Evolutionary conservation across 1,140 invertebrate species (phyloP).

Genomic region (Hylaeus volcanicus): DNA sequence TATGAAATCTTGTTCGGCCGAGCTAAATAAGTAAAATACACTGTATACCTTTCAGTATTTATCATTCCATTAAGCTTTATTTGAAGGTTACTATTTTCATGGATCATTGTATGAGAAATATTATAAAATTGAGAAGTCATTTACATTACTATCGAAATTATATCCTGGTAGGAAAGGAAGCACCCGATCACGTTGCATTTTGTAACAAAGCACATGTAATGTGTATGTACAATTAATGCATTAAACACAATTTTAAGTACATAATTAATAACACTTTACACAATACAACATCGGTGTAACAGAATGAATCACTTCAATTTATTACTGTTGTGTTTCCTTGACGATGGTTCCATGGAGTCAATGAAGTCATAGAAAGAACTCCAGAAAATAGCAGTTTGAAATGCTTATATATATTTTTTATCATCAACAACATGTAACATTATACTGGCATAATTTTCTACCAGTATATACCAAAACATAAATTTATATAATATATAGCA

Average conservation of each 20-base stretch:
- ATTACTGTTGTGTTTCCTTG: slow-evolving; percentile 52
- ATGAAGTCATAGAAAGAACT: not conserved
- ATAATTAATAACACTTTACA: slow-evolving; percentile 1
- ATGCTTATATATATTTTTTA: slow-evolving; percentile 55
- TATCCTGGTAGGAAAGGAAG: slow-evolving; percentile 81
- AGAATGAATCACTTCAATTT: not conserved
- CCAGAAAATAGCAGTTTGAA: not conserved
- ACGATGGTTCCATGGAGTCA: slow-evolving; percentile 33
- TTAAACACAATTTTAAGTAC: slow-evolving; percentile 11
- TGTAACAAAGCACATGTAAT: slow-evolving; percentile 2
- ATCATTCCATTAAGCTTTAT: slow-evolving; percentile 1
- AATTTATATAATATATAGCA: slow-evolving; percentile 39
- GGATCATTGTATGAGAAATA: not conserved
- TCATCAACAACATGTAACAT: slow-evolving; percentile 55
- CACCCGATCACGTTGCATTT: slow-evolving; percentile 68
- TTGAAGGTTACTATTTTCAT: not conserved
- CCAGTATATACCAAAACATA: slow-evolving; percentile 36
- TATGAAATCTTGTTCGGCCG: slow-evolving; percentile 82
- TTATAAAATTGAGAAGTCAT: slow-evolving; percentile 33
- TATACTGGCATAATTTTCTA: slow-evolving; percentile 22
- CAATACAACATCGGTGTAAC: not conserved
- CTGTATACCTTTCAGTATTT: not conserved
- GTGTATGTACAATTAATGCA: slow-evolving; percentile 1
- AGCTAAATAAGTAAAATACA: slow-evolving; percentile 74
- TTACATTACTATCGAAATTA: slow-evolving; percentile 80